Conservation (phyloP, 2,797 vertebrate species). For the Syngnathus acus region DNA sequence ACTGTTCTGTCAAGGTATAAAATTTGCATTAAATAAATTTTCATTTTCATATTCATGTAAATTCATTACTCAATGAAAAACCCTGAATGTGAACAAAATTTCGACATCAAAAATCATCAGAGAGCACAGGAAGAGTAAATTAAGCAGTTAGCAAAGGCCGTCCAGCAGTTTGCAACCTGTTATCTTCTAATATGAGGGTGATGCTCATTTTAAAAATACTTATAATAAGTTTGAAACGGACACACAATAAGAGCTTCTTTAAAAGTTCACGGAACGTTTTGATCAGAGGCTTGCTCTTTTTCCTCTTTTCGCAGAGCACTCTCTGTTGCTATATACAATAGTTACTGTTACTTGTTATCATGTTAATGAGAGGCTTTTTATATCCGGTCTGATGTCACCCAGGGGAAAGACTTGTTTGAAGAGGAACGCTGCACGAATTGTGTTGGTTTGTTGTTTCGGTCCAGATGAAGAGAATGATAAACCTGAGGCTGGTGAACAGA, state of each 20-base stretch:
- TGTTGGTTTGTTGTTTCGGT: slow-evolving; percentile 17
- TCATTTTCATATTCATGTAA: slow-evolving; percentile 33
- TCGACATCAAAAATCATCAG: slow-evolving; percentile 27
- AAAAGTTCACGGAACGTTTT: not conserved
- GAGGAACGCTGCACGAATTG: not conserved
- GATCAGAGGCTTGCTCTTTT: slow-evolving; percentile 4
- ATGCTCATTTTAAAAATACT: slow-evolving; percentile 9
- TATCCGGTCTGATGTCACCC: not conserved
- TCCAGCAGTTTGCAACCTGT: slow-evolving; percentile 55
- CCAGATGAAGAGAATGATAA: slow-evolving; percentile 24
- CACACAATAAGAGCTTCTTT: slow-evolving; percentile 3
- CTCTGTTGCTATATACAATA: not conserved
- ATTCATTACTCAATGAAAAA: slow-evolving; percentile 37
- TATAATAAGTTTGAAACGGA: slow-evolving; percentile 2
- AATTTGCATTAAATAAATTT: slow-evolving; percentile 55
- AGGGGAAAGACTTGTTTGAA: not conserved
- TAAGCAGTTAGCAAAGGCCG: slow-evolving; percentile 42
- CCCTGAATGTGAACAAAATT: slow-evolving; percentile 36
- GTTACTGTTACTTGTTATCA: not conserved
- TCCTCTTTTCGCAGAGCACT: not conserved
- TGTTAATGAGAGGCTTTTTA: not conserved
- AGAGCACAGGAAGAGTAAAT: slow-evolving; percentile 16
- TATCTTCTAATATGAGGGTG: slow-evolving; percentile 11
- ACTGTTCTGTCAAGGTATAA: slow-evolving; percentile 47
- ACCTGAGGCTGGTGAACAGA: slow-evolving; percentile 41